phyloP scores from a whole-genome alignment of 2,113 vertebrate species.

The Motacilla tschutschensis region DNA sequence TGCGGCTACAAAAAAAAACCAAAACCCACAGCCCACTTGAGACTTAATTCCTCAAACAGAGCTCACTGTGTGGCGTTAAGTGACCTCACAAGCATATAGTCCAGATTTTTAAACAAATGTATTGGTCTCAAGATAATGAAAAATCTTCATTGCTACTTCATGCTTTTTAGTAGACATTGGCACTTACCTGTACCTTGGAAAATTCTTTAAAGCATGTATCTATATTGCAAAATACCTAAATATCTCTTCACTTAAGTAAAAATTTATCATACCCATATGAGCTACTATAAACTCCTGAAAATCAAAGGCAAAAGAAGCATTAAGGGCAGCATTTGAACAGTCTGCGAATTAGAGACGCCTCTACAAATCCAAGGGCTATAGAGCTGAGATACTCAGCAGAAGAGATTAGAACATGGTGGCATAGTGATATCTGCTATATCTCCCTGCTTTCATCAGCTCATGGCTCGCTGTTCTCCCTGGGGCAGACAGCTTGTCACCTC shows the following conservation, averaged over 20 bases:
- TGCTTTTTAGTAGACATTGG: background rate
- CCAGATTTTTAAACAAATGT: background rate
- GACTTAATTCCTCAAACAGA: background rate
- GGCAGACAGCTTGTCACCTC: background rate
- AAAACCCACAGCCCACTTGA: background rate
- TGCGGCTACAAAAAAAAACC: background rate
- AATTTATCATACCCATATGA: background rate
- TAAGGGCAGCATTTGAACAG: background rate
- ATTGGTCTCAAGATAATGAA: background rate
- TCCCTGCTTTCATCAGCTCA: background rate
- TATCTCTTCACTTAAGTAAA: background rate
- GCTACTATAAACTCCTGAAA: background rate
- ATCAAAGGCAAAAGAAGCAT: background rate
- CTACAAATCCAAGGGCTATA: background rate
- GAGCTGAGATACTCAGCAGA: background rate
- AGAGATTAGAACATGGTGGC: background rate
- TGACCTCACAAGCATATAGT: background rate
- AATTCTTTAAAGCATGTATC: background rate
- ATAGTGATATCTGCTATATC: background rate
- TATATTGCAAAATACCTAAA: background rate
- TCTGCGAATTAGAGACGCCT: background rate
- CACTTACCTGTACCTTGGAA: background rate
- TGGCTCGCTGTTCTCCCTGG: background rate
- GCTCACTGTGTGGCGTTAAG: background rate
- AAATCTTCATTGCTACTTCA: too few species aligned